Evolutionary conservation across 2,888 invertebrate species (phyloP).

Genomic region (Laspeyria flexula): DNA sequence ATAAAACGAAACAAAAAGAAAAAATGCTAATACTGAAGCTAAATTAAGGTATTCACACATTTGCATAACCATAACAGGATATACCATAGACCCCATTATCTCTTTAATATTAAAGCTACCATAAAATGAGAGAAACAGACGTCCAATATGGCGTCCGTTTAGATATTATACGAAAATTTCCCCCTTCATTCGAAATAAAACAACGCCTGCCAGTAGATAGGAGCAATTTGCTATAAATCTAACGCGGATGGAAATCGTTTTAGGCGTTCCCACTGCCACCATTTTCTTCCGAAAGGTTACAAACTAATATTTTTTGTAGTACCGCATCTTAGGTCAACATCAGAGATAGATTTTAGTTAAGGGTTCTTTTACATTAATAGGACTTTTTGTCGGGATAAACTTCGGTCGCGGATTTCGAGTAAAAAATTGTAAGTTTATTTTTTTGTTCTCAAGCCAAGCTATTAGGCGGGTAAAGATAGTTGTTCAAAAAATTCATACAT

Average conservation of each 20-base stretch:
- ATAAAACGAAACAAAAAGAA: neutral
- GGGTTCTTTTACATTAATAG: no score
- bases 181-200: conserved; percentile 67
- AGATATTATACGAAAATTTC: conserved; percentile 52
- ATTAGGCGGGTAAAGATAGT: no score
- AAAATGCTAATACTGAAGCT: neutral
- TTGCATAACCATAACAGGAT: conserved; percentile 18
- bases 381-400: neutral
- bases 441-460: no score
- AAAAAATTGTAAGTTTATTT: neutral
- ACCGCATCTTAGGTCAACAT: conserved; percentile 26
- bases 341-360: conserved; percentile 9
- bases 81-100: conserved; percentile 34
- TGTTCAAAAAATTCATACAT: no score
- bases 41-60: neutral
- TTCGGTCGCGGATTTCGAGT: neutral
- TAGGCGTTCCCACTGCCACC: conserved; percentile 68
- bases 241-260: conserved; percentile 70
- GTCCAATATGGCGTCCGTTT: conserved; percentile 32
- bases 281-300: conserved; percentile 45
- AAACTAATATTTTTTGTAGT: conserved; percentile 25
- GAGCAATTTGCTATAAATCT: conserved; percentile 83
- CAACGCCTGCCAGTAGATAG: conserved; percentile 71
- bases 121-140: conserved; percentile 41
- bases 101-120: conserved; percentile 28